Evolutionary conservation across 2,888 invertebrate genomes (phyloP), one percentile per base, ranked within the genome.

Genomic region (Coleophora deauratella): DNA sequence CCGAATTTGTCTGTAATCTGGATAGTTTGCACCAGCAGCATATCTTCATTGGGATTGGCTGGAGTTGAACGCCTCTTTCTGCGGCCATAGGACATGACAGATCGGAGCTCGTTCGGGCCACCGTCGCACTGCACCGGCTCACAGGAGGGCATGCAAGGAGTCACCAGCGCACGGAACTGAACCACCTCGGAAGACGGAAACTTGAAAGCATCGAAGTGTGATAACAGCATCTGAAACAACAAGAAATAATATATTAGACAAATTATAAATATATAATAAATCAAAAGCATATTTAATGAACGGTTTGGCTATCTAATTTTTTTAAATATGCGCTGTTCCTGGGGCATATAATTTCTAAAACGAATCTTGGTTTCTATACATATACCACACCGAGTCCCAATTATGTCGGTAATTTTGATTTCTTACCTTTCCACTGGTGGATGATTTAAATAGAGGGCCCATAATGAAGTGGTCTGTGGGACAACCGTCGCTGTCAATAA

Each of bases 171-270:
- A 49, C 96, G 91, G 91, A 97, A 97, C 72, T 97, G 97, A 1
- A 97, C 97, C 35, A 96, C 93, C 72, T 97, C 96, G 10, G 96
- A 96, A 38, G 96, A 96, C 34, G 97, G 97, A 88, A 97, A 97
- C 77, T 97, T 97, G 89, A 97, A 97, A 31, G 97, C 97, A 74
- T 97, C 97, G 82, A 97, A 97, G 80, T 95, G 93, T 40, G 96
- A 96, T 46, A 96, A 85, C 47, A 97, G 86, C 57, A 94, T 90
- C 92, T 94, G 89, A 36, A 81, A 77, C 69, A 66, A 21, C 21
- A 21, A 21, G 3, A 21, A 21, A 21, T 21, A 3, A 21, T 21
- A 4, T 4, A 21, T 21, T 21, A 21, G 21, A 21, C 28, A 30
- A 30, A 15, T 40, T 30, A 30, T 27, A 10, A 14, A 3, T 27